Conservation (phyloP, 2,888 invertebrate species). For the Lissonota sp. region DNA sequence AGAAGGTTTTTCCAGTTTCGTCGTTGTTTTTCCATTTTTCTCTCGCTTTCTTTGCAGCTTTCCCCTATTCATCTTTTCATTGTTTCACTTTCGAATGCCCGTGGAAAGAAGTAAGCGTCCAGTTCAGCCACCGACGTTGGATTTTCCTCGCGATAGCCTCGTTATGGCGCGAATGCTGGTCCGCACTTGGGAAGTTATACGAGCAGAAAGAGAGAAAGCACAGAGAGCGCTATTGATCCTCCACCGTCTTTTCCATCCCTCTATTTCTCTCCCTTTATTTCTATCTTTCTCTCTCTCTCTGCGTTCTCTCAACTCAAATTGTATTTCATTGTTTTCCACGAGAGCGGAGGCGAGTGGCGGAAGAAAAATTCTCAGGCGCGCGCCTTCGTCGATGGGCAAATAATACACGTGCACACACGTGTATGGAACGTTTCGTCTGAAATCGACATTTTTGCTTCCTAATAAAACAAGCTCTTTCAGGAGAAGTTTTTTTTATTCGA, state of each 20-base stretch:
- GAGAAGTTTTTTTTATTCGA: too few relatives aligned
- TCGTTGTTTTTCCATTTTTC: background rate
- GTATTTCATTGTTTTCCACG: conserved; percentile 57
- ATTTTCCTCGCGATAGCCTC: conserved; percentile 28
- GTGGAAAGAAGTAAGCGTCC: conserved; percentile 22
- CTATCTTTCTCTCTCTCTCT: conserved; percentile 36
- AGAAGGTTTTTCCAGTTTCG: background rate
- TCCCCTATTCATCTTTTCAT: conserved; percentile 36
- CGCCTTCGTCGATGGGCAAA: background rate
- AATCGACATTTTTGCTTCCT: too few relatives aligned
- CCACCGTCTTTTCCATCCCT: conserved; percentile 24
- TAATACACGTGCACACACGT: background rate
- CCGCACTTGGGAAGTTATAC: conserved; percentile 34
- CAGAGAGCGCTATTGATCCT: conserved; percentile 53
- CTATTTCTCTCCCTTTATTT: conserved; percentile 6
- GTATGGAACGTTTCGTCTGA: too few relatives aligned
- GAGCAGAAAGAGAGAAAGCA: conserved; percentile 22
- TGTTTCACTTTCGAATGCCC: conserved; percentile 35
- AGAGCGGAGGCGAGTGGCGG: conserved; percentile 2
- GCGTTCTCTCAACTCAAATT: conserved; percentile 41
- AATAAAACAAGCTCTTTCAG: too few relatives aligned
- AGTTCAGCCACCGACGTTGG: conserved; percentile 23
- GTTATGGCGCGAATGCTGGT: conserved; percentile 26
- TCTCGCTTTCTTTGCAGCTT: background rate
- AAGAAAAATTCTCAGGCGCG: conserved; percentile 11